Conservation (phyloP, 2,888 invertebrate genomes). For the Maniola hyperantus region DNA sequence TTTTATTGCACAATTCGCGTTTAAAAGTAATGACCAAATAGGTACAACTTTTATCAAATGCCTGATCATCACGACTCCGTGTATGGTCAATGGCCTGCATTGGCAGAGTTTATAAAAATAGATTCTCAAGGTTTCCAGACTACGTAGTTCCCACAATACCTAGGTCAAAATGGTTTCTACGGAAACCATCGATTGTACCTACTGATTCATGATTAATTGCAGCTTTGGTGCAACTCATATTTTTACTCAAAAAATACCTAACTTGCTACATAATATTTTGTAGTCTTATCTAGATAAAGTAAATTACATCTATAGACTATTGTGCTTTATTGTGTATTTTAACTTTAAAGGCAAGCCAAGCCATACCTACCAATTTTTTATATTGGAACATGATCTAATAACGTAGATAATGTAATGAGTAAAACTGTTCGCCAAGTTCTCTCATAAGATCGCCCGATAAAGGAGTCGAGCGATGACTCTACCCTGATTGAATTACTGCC, state of each 20-base stretch:
- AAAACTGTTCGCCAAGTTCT: conserved; percentile 16
- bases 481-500: conserved; percentile 60
- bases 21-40: neutral
- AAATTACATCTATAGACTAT: too few relatives aligned
- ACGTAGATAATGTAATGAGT: conserved; percentile 7
- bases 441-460: conserved; percentile 29
- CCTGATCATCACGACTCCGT: conserved; percentile 1
- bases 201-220: neutral
- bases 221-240: neutral
- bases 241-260: neutral
- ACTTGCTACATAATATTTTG: too few relatives aligned
- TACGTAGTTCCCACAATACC: neutral
- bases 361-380: neutral
- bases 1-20: neutral
- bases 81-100: conserved; percentile 12
- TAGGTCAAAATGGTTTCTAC: neutral
- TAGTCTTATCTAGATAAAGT: too few relatives aligned
- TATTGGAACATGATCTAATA: conserved; percentile 10
- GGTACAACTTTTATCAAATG: neutral
- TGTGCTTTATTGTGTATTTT: neutral
- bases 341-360: neutral
- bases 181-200: neutral
- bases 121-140: neutral
- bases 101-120: conserved; percentile 3
- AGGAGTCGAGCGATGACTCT: conserved; percentile 47